A percentile compares a stretch with the other conserved stretches of the same genome.
Conservation (phyloP, 2,888 invertebrate genomes). For the Hemicrepidius hirtus region DNA sequence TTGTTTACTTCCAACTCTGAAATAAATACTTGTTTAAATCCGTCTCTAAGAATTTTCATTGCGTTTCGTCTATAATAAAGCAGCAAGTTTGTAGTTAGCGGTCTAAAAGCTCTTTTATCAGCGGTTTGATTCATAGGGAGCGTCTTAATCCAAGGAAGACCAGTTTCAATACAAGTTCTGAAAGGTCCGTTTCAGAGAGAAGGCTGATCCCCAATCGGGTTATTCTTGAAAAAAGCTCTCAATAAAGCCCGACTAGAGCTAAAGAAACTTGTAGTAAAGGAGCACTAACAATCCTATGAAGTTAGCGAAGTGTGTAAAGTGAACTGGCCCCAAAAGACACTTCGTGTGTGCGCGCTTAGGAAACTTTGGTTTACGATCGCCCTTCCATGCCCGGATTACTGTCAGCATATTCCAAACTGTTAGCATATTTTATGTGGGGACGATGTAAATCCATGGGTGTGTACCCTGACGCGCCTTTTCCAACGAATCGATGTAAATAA, state of each 20-base stretch:
- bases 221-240: conserved; percentile 30
- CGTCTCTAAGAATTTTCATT: too few species aligned
- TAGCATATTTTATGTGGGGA: conserved; percentile 33
- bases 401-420: conserved; percentile 41
- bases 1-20: too few species aligned
- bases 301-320: conserved; percentile 48
- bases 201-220: conserved; percentile 28
- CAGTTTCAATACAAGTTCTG: conserved; percentile 28
- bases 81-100: conserved; percentile 18
- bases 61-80: background rate
- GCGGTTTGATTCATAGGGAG: conserved; percentile 25
- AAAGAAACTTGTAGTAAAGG: conserved; percentile 34
- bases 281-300: conserved; percentile 42
- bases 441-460: conserved; percentile 16
- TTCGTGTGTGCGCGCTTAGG: conserved; percentile 18
- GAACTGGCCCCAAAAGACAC: conserved; percentile 48
- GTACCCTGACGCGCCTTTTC: background rate
- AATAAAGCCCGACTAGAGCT: conserved; percentile 26
- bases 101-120: conserved; percentile 26
- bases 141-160: conserved; percentile 19
- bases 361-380: conserved; percentile 45
- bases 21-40: too few species aligned
- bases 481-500: conserved; percentile 22
- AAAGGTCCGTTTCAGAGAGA: conserved; percentile 14
- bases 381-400: conserved; percentile 33